Evolutionary conservation across 2,113 vertebrate species (phyloP), one percentile per base, ranked within the genome.

Genomic region (Eonycteris spelaea): DNA sequence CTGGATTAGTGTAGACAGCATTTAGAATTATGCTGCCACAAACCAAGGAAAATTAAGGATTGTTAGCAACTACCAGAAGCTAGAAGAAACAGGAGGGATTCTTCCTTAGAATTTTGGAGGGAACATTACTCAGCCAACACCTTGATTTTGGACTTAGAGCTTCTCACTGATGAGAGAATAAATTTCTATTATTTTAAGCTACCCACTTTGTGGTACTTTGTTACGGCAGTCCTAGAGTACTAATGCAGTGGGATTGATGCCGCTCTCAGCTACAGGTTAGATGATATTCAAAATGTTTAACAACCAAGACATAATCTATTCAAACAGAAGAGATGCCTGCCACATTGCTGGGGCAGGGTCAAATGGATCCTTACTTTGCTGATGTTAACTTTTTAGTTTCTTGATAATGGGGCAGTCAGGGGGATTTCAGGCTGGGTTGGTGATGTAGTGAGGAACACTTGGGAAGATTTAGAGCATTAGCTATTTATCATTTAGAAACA

Each of bases 211-310:
- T 61, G 53, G 7, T 15, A 53, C 48, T 96, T 85, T 82, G 18
- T 80, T 82, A 55, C 14, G 19, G 61, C 3, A 51, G 35, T 19
- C n/a, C 43, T 87, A 63, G 22, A 33, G 35, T 87, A 94, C 22
- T 53, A 92, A 86, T 40, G n/a, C 5, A 65, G 28, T 59, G 10
- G 35, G 40, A n/a, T 68, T 61, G 48, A 40, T 83, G 30, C 22
- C 53, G 13, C 22, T 14, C 19, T 71, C n/a, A 61, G 71, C 21
- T 26, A 21, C 10, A 95, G n/a, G 18, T 16, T 73, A 8, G 33
- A 74, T 74, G 59, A 21, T 55, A 84, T 94, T 78, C 15, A 89
- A 26, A 73, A 65, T 43, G n/a, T 93, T 85, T 88, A 92, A 86
- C 45, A 70, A 82, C 18, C 7, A 77, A 28, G 43, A 18, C 3